These are phyloP conservation scores for Hydropsyche betteni DNA, from an alignment of 2,888 invertebrate genomes.

Conservation along the genomic window DNA sequence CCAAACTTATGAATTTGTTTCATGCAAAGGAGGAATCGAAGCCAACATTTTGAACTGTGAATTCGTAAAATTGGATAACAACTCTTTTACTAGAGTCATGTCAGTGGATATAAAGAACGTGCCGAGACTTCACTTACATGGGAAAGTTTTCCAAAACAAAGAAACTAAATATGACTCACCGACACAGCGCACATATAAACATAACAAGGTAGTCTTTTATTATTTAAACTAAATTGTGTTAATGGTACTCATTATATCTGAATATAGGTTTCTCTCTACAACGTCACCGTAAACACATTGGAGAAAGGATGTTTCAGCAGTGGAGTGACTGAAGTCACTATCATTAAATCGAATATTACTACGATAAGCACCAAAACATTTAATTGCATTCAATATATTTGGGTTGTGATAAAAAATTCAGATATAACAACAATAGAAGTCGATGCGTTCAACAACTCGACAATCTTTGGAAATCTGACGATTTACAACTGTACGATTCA, in stretches of 20 bases:
- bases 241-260: neutral
- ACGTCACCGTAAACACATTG: slow-evolving; percentile 32
- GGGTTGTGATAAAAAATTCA: slow-evolving; percentile 56
- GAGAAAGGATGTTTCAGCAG: slow-evolving; percentile 12
- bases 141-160: slow-evolving; percentile 55
- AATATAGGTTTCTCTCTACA: slow-evolving; percentile 44
- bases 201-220: no score
- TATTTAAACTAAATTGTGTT: no score
- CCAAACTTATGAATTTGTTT: slow-evolving; percentile 48
- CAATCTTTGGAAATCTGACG: slow-evolving; percentile 70
- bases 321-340: neutral
- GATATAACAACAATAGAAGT: slow-evolving; percentile 67
- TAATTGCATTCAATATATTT: slow-evolving; percentile 56
- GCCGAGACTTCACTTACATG: slow-evolving; percentile 62
- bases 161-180: neutral
- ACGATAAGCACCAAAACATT: slow-evolving; percentile 72
- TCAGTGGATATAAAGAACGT: slow-evolving; percentile 70
- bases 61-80: slow-evolving; percentile 69
- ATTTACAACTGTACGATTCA: slow-evolving; percentile 69
- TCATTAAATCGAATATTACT: slow-evolving; percentile 59
- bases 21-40: slow-evolving; percentile 68
- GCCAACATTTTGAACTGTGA: slow-evolving; percentile 68
- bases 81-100: slow-evolving; percentile 73
- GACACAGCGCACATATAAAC: no score
- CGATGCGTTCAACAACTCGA: slow-evolving; percentile 72